Percentiles rank a stretch among this genome's conserved stretches.
phyloP scores from a whole-genome alignment of 2,113 vertebrate genomes.

The Redunca redunca region DNA sequence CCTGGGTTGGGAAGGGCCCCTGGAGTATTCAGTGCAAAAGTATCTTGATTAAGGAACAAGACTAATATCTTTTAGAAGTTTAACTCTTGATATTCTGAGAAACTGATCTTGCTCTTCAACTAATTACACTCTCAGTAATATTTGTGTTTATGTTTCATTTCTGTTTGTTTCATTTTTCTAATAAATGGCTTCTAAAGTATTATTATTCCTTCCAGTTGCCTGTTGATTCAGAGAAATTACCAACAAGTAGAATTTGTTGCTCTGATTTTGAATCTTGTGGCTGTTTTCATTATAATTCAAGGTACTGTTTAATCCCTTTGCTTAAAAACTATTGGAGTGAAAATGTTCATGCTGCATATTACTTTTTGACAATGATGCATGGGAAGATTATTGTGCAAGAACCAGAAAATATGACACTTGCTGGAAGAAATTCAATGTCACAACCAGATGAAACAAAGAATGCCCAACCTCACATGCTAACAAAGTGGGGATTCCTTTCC shows the following conservation, averaged over 20 bases:
- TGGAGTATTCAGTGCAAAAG: background rate
- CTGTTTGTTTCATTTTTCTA: constrained; percentile 31
- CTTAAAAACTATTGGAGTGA: constrained; percentile 45
- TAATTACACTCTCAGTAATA: constrained; percentile 54
- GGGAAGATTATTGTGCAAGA: constrained; percentile 71
- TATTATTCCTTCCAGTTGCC: constrained; percentile 18
- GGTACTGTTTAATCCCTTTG: constrained; percentile 61
- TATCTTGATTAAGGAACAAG: background rate
- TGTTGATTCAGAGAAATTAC: constrained; percentile 38
- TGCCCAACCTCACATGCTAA: constrained; percentile 29
- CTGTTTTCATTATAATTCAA: constrained; percentile 68
- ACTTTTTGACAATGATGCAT: constrained; percentile 78
- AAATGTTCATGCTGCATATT: constrained; percentile 71
- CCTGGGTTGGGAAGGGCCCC: background rate
- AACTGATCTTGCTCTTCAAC: constrained; percentile 50
- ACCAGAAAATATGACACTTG: constrained; percentile 43
- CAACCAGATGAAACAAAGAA: constrained; percentile 25
- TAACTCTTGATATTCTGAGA: constrained; percentile 6
- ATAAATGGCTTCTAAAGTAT: constrained; percentile 57
- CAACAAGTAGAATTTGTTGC: constrained; percentile 68
- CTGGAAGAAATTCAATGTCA: constrained; percentile 58
- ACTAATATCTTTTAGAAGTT: constrained; percentile 23
- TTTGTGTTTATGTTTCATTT: background rate
- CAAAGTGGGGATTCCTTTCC: constrained; percentile 62
- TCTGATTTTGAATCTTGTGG: constrained; percentile 61